Base-by-base conservation (phyloP, 2,888 invertebrate genomes). In the Drosophila putrida region DNA sequence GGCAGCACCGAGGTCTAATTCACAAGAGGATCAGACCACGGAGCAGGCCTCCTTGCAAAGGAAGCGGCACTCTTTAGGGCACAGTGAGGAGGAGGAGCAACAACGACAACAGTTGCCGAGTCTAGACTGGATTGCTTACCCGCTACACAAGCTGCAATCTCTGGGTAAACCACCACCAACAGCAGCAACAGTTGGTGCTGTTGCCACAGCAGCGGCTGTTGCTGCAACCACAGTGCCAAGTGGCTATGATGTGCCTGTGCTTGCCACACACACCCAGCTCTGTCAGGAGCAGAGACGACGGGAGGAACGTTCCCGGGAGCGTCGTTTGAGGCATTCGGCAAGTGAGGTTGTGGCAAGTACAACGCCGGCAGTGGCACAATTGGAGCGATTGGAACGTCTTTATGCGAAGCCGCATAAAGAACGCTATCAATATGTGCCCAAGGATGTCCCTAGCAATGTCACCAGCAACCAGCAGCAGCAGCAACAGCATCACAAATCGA, bases 51-150 rank as follows among this genome's bases (percentile, higher is more conserved):
- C 82, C 36, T 41, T 78, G n/a, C 91, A 91, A 51, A 91, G 90
- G 27, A 93, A 93, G 65, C 90, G 93, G 0, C 93, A 93, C 74
- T 93, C 93, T 2, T 80, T 93, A 8, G 93, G 93, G 0, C 92
- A 91, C 63, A 91, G 82, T 46, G 85, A 80, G 13, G 80, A 88
- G 10, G 91, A 91, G 36, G 35, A 90, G 90, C 28, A 82, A 86
- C 62, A 53, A 15, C 61, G 41, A 13, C 65, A 59, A 5, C 63
- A 47, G 38, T 49, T 69, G 46, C 71, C 76, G 38, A 84, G 90
- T 8, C 77, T 90, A 13, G 92, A 92, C 58, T 93, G 93, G 93
- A 91, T 92, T 51, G 92, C 92, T 9, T 92, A 92, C 71, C 93
- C 92, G 10, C 71, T 92, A 38, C 88, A 91, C 55, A 91, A 92